Evolutionary conservation across 2,888 invertebrate genomes (phyloP), one percentile per base, ranked within the genome.

Genomic region (Anodontia alba): DNA sequence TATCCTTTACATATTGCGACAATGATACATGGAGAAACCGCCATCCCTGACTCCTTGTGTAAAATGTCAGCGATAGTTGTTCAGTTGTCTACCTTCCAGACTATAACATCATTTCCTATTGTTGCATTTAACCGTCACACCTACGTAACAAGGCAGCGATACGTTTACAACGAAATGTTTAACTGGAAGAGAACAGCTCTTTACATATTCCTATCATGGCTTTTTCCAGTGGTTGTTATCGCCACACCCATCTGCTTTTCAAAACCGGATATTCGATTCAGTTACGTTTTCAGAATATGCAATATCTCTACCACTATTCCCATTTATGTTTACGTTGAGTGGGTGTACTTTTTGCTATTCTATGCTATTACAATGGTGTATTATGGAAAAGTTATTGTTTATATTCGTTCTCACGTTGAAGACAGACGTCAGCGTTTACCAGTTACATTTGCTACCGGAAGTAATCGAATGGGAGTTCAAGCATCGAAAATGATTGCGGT

Each of bases 101-200:
- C 62, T 8, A 62, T 62, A 10, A 62, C 62, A 3, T 62, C 62
- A 17, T 62, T 62, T 62, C 62, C 62, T 8, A 62, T 62, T 33
- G 62, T 62, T 62, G 62, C 62, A 1, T 62, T 62, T 17, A 62
- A 62, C 20, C 31, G 62, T 31, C 33, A 33, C 33, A 20, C 33
- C 23, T 62, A 62, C 33, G n/a, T 62, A 31, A 62, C 62, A 62
- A 62, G 33, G 20, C 62, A 8, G 20, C 26, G 62, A 62, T 62
- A 62, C 20, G 62, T 62, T 62, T 62, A 62, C 33, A 62, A 62
- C 33, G 33, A 33, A 33, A 62, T 62, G 62, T 62, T 62, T 17
- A 62, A 62, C 62, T 62, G 62, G 62, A 33, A 1, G 10, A 31
- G 33, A 5, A 62, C 62, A 5, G 29, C 33, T 20, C 3, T 33